Conservation (phyloP, 2,888 invertebrate genomes). For the Cryptosula pallasiana region DNA sequence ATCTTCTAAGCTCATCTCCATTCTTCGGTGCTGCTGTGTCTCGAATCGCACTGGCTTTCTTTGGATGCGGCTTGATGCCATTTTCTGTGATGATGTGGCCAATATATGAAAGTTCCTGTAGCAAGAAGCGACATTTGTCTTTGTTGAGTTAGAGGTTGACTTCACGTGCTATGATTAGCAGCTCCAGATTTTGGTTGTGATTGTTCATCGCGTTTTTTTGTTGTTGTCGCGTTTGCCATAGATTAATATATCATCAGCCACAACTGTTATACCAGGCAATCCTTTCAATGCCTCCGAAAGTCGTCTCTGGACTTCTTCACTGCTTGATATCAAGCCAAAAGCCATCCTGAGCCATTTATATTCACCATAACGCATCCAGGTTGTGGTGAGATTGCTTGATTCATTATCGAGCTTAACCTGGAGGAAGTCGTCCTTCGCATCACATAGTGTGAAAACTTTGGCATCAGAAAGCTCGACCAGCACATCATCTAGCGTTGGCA, state of each 20-base stretch:
- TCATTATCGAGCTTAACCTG: neutral
- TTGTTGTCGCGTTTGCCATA: neutral
- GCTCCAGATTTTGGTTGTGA: neutral
- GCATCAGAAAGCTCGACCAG: neutral
- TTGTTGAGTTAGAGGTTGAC: conserved; percentile 12
- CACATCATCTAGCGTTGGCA: conserved; percentile 19
- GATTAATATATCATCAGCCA: conserved; percentile 12
- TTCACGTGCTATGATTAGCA: neutral
- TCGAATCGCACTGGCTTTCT: neutral
- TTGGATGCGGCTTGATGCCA: conserved; percentile 6
- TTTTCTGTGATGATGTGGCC: neutral
- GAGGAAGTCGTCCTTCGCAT: conserved; percentile 14
- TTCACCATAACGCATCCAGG: neutral
- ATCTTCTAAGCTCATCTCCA: neutral
- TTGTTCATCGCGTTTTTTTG: neutral
- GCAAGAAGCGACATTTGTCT: conserved; percentile 9
- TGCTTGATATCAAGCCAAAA: neutral
- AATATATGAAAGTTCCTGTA: neutral
- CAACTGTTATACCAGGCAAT: neutral
- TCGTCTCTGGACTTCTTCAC: neutral
- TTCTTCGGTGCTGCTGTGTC: neutral
- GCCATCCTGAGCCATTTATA: conserved; percentile 10
- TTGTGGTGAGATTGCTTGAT: neutral
- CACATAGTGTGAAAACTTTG: conserved; percentile 7
- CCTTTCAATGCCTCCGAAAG: neutral